Conservation (phyloP, 2,888 invertebrate species). For the Macrophya annulata region DNA sequence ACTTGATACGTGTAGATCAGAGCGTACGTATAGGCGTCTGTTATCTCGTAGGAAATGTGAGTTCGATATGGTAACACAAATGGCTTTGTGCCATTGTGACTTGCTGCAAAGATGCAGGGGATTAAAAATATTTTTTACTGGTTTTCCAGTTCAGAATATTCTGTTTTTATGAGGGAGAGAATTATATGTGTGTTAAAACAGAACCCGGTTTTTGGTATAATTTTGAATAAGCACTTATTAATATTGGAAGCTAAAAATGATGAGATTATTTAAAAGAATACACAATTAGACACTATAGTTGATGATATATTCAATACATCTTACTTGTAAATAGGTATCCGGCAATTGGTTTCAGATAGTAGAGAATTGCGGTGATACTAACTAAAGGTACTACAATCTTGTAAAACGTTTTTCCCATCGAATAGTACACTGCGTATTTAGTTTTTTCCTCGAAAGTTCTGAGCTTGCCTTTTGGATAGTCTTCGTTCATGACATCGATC, state of each 20-base stretch:
- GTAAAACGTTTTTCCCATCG: conserved; percentile 27
- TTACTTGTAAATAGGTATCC: conserved; percentile 20
- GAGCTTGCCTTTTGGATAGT: background rate
- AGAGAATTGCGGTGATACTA: background rate
- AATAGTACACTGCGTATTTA: conserved; percentile 3
- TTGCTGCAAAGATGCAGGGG: background rate
- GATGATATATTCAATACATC: background rate
- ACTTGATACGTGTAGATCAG: conserved; percentile 62
- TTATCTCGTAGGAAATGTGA: conserved; percentile 59
- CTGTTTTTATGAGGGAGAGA: too few species aligned
- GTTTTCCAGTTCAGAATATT: too few species aligned
- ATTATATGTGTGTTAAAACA: too few species aligned
- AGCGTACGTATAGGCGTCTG: conserved; percentile 59
- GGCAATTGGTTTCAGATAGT: conserved; percentile 44
- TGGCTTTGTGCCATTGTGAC: conserved; percentile 57
- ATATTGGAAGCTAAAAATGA: background rate
- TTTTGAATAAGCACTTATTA: background rate
- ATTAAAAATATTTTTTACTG: background rate
- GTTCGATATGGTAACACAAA: conserved; percentile 62
- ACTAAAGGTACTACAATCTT: conserved; percentile 1
- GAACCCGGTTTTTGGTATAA: background rate
- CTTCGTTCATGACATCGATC: conserved; percentile 22
- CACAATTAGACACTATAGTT: background rate
- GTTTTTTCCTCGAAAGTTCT: background rate
- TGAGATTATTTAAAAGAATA: background rate